phyloP scores from a whole-genome alignment of 2,888 invertebrate genomes.

The Baccha elongata region DNA sequence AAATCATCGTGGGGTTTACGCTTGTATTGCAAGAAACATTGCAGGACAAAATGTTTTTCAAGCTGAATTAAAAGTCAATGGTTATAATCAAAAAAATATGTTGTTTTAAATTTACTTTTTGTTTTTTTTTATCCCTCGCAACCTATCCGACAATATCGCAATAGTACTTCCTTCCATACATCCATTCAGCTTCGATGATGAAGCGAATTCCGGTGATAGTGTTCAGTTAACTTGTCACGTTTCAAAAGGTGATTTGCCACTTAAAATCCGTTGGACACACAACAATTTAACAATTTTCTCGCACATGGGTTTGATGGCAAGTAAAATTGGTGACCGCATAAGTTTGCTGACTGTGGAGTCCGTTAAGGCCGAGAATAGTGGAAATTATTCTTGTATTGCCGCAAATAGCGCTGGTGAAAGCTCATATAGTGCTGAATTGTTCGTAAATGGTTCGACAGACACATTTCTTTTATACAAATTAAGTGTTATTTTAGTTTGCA shows the following conservation, averaged over 20 bases:
- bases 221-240: slow-evolving; percentile 85
- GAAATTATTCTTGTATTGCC: slow-evolving; percentile 87
- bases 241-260: slow-evolving; percentile 86
- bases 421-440: slow-evolving; percentile 85
- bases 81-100: slow-evolving; percentile 74
- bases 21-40: slow-evolving; percentile 85
- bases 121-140: slow-evolving; percentile 29
- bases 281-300: slow-evolving; percentile 80
- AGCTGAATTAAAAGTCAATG: slow-evolving; percentile 82
- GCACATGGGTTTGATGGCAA: slow-evolving; percentile 85
- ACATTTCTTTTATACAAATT: slow-evolving; percentile 45
- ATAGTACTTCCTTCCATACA: slow-evolving; percentile 88
- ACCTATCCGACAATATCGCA: slow-evolving; percentile 67
- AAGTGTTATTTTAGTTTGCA: slow-evolving; percentile 42
- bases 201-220: slow-evolving; percentile 87
- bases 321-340: slow-evolving; percentile 86
- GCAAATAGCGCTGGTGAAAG: slow-evolving; percentile 86
- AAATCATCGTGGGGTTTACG: slow-evolving; percentile 86
- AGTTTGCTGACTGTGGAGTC: slow-evolving; percentile 88
- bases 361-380: slow-evolving; percentile 87
- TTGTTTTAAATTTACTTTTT: slow-evolving; percentile 34
- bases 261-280: slow-evolving; percentile 86
- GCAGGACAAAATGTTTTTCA: slow-evolving; percentile 83
- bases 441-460: slow-evolving; percentile 85
- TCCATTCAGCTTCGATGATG: slow-evolving; percentile 81